Evolutionary conservation across 2,888 invertebrate genomes (phyloP).

Genomic region (Ennomos fuscantarius): DNA sequence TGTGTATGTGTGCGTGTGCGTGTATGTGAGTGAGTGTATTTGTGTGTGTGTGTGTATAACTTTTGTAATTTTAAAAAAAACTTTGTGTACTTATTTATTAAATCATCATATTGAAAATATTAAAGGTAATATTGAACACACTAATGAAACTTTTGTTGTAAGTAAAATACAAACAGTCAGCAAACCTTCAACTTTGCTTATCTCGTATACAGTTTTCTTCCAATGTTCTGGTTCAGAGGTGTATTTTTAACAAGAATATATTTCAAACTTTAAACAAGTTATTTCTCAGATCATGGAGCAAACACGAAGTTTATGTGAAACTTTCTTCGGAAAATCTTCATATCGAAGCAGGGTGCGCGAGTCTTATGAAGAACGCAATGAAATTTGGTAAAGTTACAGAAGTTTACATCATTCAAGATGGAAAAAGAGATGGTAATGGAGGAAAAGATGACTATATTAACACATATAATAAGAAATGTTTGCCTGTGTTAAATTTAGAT

Average conservation of each 20-base stretch:
- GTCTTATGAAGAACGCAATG: slow-evolving; percentile 50
- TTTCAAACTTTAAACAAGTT: slow-evolving; percentile 31
- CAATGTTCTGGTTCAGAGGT: slow-evolving; percentile 20
- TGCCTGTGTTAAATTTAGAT: slow-evolving; percentile 57
- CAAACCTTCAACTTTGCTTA: slow-evolving; percentile 19
- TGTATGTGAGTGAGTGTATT: no score
- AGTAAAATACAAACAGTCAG: slow-evolving; percentile 6
- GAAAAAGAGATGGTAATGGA: slow-evolving; percentile 25
- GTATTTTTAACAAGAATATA: slow-evolving; percentile 30
- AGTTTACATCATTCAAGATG: slow-evolving; percentile 52
- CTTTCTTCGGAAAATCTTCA: slow-evolving; percentile 54
- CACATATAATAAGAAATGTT: slow-evolving; percentile 45
- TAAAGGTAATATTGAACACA: background rate
- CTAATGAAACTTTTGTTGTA: slow-evolving; percentile 9
- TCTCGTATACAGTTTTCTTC: slow-evolving; percentile 12
- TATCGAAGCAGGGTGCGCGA: slow-evolving; percentile 49
- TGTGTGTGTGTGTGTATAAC: no score
- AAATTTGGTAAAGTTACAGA: slow-evolving; percentile 58
- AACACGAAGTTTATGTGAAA: slow-evolving; percentile 50
- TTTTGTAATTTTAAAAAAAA: no score
- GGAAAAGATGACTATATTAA: slow-evolving; percentile 30
- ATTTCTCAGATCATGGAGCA: slow-evolving; percentile 49
- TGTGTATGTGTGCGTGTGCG: no score
- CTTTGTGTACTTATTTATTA: no score
- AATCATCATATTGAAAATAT: no score